phyloP scores from a whole-genome alignment of 2,797 vertebrate species.

The Triplophysa yarkandensis region DNA sequence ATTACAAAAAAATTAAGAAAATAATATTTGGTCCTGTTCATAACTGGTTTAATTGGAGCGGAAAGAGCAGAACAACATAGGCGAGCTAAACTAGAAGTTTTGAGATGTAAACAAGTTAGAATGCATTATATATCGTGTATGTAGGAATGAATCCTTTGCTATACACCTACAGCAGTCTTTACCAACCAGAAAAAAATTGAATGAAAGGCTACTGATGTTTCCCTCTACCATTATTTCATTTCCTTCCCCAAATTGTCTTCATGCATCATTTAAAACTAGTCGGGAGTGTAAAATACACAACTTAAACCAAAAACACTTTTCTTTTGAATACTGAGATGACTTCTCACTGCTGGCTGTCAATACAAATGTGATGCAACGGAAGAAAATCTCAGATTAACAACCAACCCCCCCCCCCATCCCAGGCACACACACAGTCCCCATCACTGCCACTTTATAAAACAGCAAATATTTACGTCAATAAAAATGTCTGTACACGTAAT shows the following conservation, averaged over 20 bases:
- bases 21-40: conserved; percentile 80
- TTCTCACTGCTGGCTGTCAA: conserved; percentile 27
- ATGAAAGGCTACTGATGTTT: conserved; percentile 20
- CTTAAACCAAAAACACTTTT: conserved; percentile 40
- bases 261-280: conserved; percentile 73
- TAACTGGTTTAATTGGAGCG: conserved; percentile 82
- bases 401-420: conserved; percentile 35
- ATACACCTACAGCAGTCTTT: background rate
- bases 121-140: conserved; percentile 74
- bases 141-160: conserved; percentile 8
- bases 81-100: conserved; percentile 84
- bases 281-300: conserved; percentile 28
- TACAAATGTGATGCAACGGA: conserved; percentile 72
- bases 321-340: conserved; percentile 37
- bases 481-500: conserved; percentile 68
- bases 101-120: conserved; percentile 80
- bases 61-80: conserved; percentile 86
- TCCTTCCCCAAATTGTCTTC: conserved; percentile 1
- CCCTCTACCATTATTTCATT: conserved; percentile 5
- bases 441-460: conserved; percentile 88
- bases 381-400: conserved; percentile 50
- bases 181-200: conserved; percentile 22
- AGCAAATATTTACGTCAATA: conserved; percentile 83
- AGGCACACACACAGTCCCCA: conserved; percentile 72
- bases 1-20: conserved; percentile 86